phyloP scores from a whole-genome alignment of 2,888 invertebrate genomes.

The Rhogogaster chlorosoma region DNA sequence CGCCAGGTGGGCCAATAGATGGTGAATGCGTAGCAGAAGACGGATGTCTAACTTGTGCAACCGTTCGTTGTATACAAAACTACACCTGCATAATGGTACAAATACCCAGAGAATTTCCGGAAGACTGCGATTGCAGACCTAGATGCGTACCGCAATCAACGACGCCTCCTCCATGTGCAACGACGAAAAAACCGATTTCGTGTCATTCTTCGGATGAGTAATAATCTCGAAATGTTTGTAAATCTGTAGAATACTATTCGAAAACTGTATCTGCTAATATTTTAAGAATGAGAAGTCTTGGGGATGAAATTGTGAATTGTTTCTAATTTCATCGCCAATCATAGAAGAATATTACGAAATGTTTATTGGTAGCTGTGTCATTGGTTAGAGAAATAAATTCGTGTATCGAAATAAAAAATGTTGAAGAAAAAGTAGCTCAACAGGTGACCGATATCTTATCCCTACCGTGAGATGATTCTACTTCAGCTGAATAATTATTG shows the following conservation, averaged over 20 bases:
- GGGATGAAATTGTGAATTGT: not conserved
- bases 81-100: not conserved
- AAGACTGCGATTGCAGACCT: not conserved
- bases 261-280: not conserved
- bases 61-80: not conserved
- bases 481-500: not conserved
- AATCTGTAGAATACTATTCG: not conserved
- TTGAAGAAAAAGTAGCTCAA: not conserved
- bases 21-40: not conserved
- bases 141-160: not conserved
- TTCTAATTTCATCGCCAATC: too few species aligned
- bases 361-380: too few species aligned
- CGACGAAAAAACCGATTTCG: not conserved
- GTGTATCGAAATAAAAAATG: not conserved
- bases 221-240: not conserved
- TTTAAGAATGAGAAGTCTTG: not conserved
- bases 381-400: not conserved
- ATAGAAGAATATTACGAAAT: not conserved
- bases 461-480: not conserved
- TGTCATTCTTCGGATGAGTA: not conserved
- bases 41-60: not conserved
- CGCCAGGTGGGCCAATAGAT: not conserved
- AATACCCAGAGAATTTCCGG: not conserved
- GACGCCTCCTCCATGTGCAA: too few species aligned
- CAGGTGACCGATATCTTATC: not conserved